Evolutionary conservation across 2,113 vertebrate species (phyloP).

Genomic region (Gasterosteus aculeatus): DNA sequence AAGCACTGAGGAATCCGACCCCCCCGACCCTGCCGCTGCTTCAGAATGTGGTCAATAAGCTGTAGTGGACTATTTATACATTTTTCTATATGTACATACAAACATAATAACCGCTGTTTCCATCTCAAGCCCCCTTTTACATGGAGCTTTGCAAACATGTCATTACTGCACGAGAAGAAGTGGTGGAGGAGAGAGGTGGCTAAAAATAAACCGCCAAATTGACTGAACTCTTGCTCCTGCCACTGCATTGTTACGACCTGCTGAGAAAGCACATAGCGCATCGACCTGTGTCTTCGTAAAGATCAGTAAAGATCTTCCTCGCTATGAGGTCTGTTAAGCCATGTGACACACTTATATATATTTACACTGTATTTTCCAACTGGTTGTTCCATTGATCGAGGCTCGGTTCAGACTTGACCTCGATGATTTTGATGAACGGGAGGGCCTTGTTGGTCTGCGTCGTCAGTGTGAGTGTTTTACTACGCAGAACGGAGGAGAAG

Average conservation of each 20-base stretch:
- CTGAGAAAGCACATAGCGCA: background rate
- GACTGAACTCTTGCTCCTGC: conserved; percentile 1
- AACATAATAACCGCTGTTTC: background rate
- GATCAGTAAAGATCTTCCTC: conserved; percentile 19
- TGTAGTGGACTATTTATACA: conserved; percentile 13
- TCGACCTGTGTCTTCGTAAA: background rate
- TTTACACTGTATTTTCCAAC: conserved; percentile 44
- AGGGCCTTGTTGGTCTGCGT: conserved; percentile 79
- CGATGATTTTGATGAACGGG: conserved; percentile 90
- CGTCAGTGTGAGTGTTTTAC: conserved; percentile 79
- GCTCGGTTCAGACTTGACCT: conserved; percentile 80
- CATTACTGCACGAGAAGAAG: conserved; percentile 2
- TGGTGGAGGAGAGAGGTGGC: background rate
- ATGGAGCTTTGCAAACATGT: conserved; percentile 11
- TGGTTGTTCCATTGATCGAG: conserved; percentile 26
- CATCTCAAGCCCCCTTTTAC: background rate
- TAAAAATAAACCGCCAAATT: conserved; percentile 9
- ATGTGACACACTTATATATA: conserved; percentile 31
- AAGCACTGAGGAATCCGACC: conserved; percentile 53
- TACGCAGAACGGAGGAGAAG: conserved; percentile 49
- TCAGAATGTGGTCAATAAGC: background rate
- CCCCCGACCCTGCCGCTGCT: conserved; percentile 7
- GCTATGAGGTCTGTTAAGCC: conserved; percentile 21
- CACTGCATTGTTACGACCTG: background rate
- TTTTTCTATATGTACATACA: background rate